Percentiles rank a stretch among this genome's conserved stretches.
phyloP scores from a whole-genome alignment of 2,113 vertebrate species.

The Tinamus guttatus region DNA sequence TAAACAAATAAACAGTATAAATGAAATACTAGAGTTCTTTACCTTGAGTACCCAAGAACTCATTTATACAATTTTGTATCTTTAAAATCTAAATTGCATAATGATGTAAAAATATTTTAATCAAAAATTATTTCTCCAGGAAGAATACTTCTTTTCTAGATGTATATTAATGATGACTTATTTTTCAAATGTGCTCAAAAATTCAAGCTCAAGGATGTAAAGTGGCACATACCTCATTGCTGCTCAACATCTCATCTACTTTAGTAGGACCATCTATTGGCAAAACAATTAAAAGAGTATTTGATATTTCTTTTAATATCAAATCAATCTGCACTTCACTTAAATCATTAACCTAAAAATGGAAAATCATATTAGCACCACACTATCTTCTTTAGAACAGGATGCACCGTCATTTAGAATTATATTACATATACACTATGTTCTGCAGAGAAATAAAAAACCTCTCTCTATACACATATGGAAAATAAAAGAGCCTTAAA shows the following conservation, averaged over 20 bases:
- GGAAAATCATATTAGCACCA: neutral
- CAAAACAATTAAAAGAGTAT: slow-evolving; percentile 79
- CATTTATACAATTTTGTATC: neutral
- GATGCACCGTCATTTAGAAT: neutral
- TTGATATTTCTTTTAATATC: slow-evolving; percentile 82
- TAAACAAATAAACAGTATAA: neutral
- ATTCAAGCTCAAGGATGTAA: neutral
- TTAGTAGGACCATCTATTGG: slow-evolving; percentile 63
- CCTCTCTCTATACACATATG: neutral
- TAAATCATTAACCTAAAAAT: slow-evolving; percentile 80
- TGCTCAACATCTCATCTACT: slow-evolving; percentile 76
- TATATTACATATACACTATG: neutral
- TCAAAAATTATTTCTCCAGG: neutral
- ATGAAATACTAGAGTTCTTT: neutral
- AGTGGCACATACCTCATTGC: slow-evolving; percentile 79
- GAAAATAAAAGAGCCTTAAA: neutral
- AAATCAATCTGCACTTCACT: slow-evolving; percentile 79
- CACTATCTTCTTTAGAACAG: neutral
- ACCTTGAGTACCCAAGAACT: neutral
- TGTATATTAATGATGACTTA: too few species aligned
- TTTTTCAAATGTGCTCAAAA: neutral
- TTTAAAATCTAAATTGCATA: too few species aligned
- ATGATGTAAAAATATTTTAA: neutral
- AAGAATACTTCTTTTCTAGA: neutral
- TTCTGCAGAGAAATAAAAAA: neutral